Evolutionary conservation across 2,113 vertebrate species (phyloP), one percentile per base, ranked within the genome.

Genomic region (Sminthopsis crassicaudata): DNA sequence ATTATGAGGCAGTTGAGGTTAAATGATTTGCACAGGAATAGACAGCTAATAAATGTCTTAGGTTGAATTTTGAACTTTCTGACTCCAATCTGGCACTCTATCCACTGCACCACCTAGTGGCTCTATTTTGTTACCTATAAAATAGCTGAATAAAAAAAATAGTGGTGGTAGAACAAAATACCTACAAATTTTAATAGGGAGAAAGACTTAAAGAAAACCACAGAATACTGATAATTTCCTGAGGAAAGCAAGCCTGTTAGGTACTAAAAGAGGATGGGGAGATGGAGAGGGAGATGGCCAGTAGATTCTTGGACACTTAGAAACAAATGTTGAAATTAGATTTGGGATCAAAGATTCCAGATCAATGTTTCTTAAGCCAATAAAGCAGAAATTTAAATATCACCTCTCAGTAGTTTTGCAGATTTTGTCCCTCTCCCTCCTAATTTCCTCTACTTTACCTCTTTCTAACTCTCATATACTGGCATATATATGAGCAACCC

Each of bases 401-500:
- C 60, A n/a, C 36, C 14, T n/a, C n/a, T 76, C 12, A n/a, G 6
- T n/a, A 76, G 30, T 30, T 67, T 67, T 67, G 60, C 60, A 76
- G 36, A 76, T 76, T 19, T n/a, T 76, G 30, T 36, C 12, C 27
- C 57, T 67, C 30, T 67, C 57, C 57, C 30, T 67, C 27, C 30
- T 67, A 14, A 67, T 67, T 36, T 36, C 27, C 27, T 57, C 55
- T 30, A 57, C 57, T 14, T 14, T 36, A 67, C 36, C 30, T 76
- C 6, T 1, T 12, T 76, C 60, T 76, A 1, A n/a, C 16, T n/a
- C 60, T n/a, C 60, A 76, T 30, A 67, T 36, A 36, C 57, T 67
- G 27, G 57, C 60, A 76, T n/a, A 5, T n/a, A 76, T 11, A 1
- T 0, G 0, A 1, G 36, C 1, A n/a, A n/a, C 60, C 36, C 1